Base-by-base conservation (phyloP, 2,797 vertebrate species). In the Gallinago nigripennis region DNA sequence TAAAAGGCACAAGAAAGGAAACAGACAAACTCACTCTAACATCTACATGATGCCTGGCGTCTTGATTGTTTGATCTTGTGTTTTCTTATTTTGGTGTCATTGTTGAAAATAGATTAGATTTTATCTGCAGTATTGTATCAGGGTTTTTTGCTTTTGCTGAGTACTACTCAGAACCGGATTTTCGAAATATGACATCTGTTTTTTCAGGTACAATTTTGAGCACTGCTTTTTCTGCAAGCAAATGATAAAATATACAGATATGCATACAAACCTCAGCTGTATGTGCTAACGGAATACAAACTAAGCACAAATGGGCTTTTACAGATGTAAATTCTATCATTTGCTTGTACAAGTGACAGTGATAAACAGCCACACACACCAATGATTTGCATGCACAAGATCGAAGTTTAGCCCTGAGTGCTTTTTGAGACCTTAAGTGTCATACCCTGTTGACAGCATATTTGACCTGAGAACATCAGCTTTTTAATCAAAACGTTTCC, bases 331-430 rank as follows among this genome's bases (percentile, higher is more conserved):
- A 96, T 95, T 96, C 85, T 88, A 94, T 92, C 87, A 92, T 94
- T 95, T 96, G 54, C 93, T 96, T 94, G 85, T 96, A 96, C 80
- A 88, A 95, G 86, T 94, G 88, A 94, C 87, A 96, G 84, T 96
- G 94, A 95, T 91, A 94, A 96, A 94, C 94, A 96, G 54, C 76
- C 77, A 76, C 54, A 85, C 25, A 72, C 43, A 35, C 78, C 77
- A 94, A 27, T 64, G 76, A 95, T 95, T 95, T 96, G 88, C 83
- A 94, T 90, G 50, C 81, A 89, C 31, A 12, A 64, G 95, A 85
- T 16, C 89, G 64, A 96, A 83, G 84, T 95, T 95, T 94, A 95
- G 88, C 89, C 91, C 71, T 88, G 91, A 96, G 78, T 92, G 91
- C 83, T 94, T 96, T 95, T 81, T 88, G 91, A 95, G 92, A 94